Evolutionary conservation across 2,888 invertebrate species (phyloP), one percentile per base, ranked within the genome.

Genomic region (Lissonota sp.): DNA sequence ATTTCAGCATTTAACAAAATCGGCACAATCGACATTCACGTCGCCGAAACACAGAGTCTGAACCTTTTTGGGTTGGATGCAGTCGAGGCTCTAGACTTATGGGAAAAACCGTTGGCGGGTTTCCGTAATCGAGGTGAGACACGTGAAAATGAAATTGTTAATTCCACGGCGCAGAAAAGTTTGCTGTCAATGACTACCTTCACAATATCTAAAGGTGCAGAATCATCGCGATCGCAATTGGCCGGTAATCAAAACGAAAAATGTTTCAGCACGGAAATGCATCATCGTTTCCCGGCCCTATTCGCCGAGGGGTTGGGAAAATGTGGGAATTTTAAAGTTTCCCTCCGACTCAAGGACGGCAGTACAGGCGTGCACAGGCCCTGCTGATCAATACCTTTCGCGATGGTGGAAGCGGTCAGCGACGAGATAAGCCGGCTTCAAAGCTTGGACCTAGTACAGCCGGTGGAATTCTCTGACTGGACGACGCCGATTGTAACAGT

Each of bases 381-480:
- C 63, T 84, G 85, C 70, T 79, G 85, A 49, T 80, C 84, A 58
- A 82, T 85, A 51, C 73, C 85, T 2, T 85, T 83, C 67, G 83
- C 84, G 49, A 79, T 62, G 14, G 51, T 71, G 57, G 69, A 79
- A 6, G 62, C 82, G 0, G 69, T 86, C n/a, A 80, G 82, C 12
- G 57, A 53, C 8, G 85, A 84, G 70, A 67, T 86, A 14, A 57
- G 78, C 70, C 55, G 71, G 37, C 76, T 84, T 7, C 79, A 84
- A 81, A 8, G 64, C 72, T 62, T 63, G 14, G 84, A 82, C 26
- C 82, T 85, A 42, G 82, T 86, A 14, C 72, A 83, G 44, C 79
- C 81, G 53, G 77, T 75, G 37, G 76, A 80, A 57, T 63, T 26
- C 5, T 82, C 84, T 53, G 82, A 85, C 64, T 86, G 84, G 85